Evolutionary conservation across 2,888 invertebrate species (phyloP), one percentile per base, ranked within the genome.

Genomic region (Protophormia terraenovae): DNA sequence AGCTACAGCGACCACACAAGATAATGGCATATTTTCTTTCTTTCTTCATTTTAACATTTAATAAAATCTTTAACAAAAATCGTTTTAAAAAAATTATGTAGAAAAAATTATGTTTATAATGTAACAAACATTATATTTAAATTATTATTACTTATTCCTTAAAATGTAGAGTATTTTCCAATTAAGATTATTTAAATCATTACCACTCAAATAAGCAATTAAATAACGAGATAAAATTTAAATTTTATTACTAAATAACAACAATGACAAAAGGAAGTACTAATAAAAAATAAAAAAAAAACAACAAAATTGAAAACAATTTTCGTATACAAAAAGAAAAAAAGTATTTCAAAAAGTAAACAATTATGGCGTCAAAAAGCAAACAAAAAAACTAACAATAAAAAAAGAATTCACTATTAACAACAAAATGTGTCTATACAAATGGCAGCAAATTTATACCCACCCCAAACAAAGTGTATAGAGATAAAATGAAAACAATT

Each of bases 131-230:
- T 19, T 8, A 22, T 10, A 22, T 50, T 10, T 19, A 22, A 50
- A 53, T 14, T 24, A 16, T 29, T 1, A n/a, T 19, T 6, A 6
- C 38, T 3, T n/a, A 12, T 32, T 10, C 16, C n/a, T 38, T 53
- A n/a, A 0, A n/a, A 10, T 12, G 6, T 7, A 50, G 24, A 50
- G 16, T 27, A 38, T 22, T 50, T 38, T 38, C 27, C 29, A 71
- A 38, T 69, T 53, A 62, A 62, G 50, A 71, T 78, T 16, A 50
- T 64, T 60, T 6, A 73, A 69, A 50, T 73, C 58, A 81, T 75
- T 81, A 62, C 41, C 81, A 62, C 60, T 69, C 41, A 81, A 75
- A 69, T 81, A 69, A 75, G 53, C 72, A 77, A 72, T 78, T 83
- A 62, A 55, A 78, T 41, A 38, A 73, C n/a, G 22, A 77, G 22